Evolutionary conservation across 2,113 vertebrate species (phyloP).

Genomic region (Megalops atlanticus): DNA sequence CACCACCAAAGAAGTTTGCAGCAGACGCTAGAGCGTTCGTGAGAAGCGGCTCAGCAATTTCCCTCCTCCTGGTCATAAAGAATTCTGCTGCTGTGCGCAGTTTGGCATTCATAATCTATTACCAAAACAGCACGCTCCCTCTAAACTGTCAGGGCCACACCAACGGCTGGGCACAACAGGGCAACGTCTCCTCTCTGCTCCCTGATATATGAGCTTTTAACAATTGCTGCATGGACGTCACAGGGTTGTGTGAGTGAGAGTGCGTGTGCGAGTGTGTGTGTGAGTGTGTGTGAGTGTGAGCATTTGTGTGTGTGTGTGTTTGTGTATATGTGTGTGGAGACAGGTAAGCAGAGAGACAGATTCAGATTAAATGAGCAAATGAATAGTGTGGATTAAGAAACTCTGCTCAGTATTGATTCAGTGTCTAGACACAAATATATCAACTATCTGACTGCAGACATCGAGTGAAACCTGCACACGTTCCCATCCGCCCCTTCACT

Average conservation of each 20-base stretch:
- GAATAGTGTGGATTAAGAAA: slow-evolving; percentile 68
- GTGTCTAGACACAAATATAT: slow-evolving; percentile 90
- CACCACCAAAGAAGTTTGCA: neutral
- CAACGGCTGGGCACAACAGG: neutral
- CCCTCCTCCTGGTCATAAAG: slow-evolving; percentile 62
- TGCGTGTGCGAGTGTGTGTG: neutral
- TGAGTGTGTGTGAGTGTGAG: slow-evolving; percentile 32
- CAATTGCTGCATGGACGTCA: neutral
- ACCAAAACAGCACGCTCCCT: slow-evolving; percentile 55
- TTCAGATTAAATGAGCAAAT: slow-evolving; percentile 73
- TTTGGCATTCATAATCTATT: slow-evolving; percentile 68
- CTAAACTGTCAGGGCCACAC: slow-evolving; percentile 36
- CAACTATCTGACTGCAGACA: slow-evolving; percentile 82
- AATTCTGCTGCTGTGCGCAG: slow-evolving; percentile 69
- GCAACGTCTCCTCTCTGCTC: neutral
- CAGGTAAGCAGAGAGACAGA: slow-evolving; percentile 17
- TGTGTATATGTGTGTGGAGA: slow-evolving; percentile 16
- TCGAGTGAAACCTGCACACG: slow-evolving; percentile 54
- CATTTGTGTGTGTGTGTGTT: slow-evolving; percentile 24
- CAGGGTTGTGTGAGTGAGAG: neutral
- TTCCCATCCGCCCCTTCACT: slow-evolving; percentile 13
- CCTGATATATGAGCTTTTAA: neutral
- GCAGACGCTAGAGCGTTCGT: slow-evolving; percentile 15
- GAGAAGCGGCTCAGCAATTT: slow-evolving; percentile 61
- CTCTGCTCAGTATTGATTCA: slow-evolving; percentile 78